phyloP scores from a whole-genome alignment of 2,888 invertebrate genomes.

The Lycaena phlaeas region DNA sequence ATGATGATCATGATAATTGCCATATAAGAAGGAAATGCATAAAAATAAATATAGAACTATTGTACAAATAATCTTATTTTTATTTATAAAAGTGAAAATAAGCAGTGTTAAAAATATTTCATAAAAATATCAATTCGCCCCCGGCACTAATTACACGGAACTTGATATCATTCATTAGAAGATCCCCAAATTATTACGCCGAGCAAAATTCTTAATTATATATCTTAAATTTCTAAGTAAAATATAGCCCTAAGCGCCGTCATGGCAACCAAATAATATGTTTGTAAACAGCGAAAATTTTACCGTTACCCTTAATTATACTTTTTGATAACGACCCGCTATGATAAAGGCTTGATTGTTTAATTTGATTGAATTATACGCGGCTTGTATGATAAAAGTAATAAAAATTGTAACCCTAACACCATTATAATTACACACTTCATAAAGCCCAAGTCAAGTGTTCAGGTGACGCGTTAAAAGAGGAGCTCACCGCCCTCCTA shows the following conservation, averaged over 20 bases:
- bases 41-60: too few relatives aligned
- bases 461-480: constrained; percentile 61
- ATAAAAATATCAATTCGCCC: constrained; percentile 54
- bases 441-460: constrained; percentile 63
- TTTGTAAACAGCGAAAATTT: constrained; percentile 62
- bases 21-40: too few relatives aligned
- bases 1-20: too few relatives aligned
- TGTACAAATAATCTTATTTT: too few relatives aligned
- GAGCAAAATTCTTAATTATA: constrained; percentile 72
- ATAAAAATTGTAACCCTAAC: constrained; percentile 10
- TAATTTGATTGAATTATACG: constrained; percentile 21
- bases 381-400: constrained; percentile 11
- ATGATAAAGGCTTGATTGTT: constrained; percentile 30
- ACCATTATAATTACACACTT: constrained; percentile 50
- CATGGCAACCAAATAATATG: constrained; percentile 67
- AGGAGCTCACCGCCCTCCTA: constrained; percentile 64
- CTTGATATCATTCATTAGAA: constrained; percentile 69
- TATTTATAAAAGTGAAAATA: too few relatives aligned
- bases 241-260: constrained; percentile 59
- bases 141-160: constrained; percentile 66
- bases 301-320: constrained; percentile 61
- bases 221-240: constrained; percentile 72
- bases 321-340: constrained; percentile 37
- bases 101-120: constrained; percentile 18
- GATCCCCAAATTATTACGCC: constrained; percentile 68